phyloP scores from a whole-genome alignment of 2,797 vertebrate species.

The Anabas testudineus region DNA sequence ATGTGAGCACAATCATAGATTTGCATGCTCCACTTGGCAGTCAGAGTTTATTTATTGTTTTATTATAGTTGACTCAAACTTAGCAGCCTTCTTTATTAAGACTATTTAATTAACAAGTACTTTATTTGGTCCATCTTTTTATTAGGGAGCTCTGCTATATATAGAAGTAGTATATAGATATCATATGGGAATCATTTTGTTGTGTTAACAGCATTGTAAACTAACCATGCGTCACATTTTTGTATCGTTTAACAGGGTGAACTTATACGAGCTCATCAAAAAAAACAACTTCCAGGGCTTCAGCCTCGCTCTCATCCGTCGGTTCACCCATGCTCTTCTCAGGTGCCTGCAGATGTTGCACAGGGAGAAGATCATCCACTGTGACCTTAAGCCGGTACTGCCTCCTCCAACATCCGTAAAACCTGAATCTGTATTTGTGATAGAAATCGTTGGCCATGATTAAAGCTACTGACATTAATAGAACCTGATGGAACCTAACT shows the following conservation, averaged over 20 bases:
- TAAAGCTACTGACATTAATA: background rate
- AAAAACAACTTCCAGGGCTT: constrained; percentile 97
- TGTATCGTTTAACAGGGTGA: constrained; percentile 84
- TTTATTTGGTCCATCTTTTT: constrained; percentile 11
- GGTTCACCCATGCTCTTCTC: constrained; percentile 90
- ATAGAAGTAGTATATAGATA: background rate
- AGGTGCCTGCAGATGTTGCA: constrained; percentile 94
- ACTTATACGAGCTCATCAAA: constrained; percentile 95
- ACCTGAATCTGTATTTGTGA: background rate
- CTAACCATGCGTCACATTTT: background rate
- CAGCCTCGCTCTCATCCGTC: constrained; percentile 90
- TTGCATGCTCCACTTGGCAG: constrained; percentile 1
- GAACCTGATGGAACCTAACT: background rate
- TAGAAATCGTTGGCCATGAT: background rate
- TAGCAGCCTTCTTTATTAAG: constrained; percentile 20
- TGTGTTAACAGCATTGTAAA: background rate
- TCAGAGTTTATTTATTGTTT: constrained; percentile 19
- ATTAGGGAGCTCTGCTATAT: background rate
- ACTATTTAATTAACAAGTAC: constrained; percentile 25
- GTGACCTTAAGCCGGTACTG: constrained; percentile 94
- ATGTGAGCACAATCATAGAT: constrained; percentile 50
- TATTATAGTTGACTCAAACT: constrained; percentile 1
- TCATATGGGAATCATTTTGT: background rate
- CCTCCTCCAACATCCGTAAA: background rate
- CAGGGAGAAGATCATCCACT: constrained; percentile 95